Base-by-base conservation (phyloP, 2,888 invertebrate species). In the Aphidius colemani region DNA sequence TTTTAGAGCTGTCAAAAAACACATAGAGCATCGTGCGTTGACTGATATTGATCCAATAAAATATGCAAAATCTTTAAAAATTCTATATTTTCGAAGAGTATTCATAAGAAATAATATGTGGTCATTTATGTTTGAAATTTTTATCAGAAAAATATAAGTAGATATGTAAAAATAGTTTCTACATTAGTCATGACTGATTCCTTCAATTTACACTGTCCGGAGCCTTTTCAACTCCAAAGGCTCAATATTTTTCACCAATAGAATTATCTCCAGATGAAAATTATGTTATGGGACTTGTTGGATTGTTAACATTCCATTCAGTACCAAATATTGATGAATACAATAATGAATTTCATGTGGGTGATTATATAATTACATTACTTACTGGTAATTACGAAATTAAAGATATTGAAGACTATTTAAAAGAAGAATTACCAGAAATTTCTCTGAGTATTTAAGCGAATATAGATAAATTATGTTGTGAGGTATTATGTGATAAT, bases 341-440 rank as follows among this genome's bases (percentile, higher is more conserved):
- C 50, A 73, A 76, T 62, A 76, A 77, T 66, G 73, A 63, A 30
- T 60, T 60, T 44, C 48, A 60, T 53, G 63, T 39, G 44, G 55
- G 41, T 1, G 64, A 39, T 11, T 48, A 68, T 56, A 59, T 65
- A 44, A 63, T 73, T n/a, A 59, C 50, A 13, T 69, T 77, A 53
- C 74, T 74, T 30, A 59, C 66, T 7, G 76, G 75, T 7, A 70
- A 74, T n/a, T 76, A 77, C 66, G 77, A 77, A 68, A 70, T 77
- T n/a, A 67, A 71, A 48, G 71, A 77, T 67, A 70, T 75, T 39
- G 69, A 59, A 39, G 11, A 7, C 7, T 70, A 68, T 61, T 55
- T 72, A 58, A 59, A 67, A 41, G 51, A 58, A 39, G 11, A 48
- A 9, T 53, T 55, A 8, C 7, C 7, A 9, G 49, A 49, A n/a